Evolutionary conservation across 2,888 invertebrate genomes (phyloP), one percentile per base, ranked within the genome.

Genomic region (Agrilus mali): DNA sequence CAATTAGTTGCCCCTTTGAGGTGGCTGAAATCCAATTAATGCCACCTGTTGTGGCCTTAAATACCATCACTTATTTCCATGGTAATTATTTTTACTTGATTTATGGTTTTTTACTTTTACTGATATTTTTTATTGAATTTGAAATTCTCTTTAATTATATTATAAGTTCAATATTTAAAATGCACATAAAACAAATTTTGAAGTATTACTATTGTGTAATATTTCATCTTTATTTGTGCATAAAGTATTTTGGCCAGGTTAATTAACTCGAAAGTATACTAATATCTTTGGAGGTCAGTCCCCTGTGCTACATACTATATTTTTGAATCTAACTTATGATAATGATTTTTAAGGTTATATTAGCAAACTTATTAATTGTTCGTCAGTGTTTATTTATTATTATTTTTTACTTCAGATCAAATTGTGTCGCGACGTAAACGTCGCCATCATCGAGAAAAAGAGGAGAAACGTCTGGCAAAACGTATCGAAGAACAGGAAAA

Each of bases 1-100:
- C 96, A 0, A 71, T 94, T 7, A 86, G 89, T 46, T 89, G 90
- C 58, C 85, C 86, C 46, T 92, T 93, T 67, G 86, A 90, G 58
- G 77, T 95, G 33, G 89, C 87, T 33, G 96, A 96, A 66, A 74
- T 96, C 45, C 78, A 86, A 45, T 68, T 97, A 40, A 73, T 74
- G 48, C 77, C 81, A 22, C 87, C 88, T 0, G 61, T 78, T 46
- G 73, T 95, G 3, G 78, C 80, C 4, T 63, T 72, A 41, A 75
- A 78, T 40, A 82, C 88, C 35, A 60, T 88, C 20, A 68, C 73
- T 40, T 63, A 68, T 42, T 93, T 88, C 60, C 71, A 74, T 65
- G 82, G 88, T 86, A 63, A 53, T 53, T 50, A n/a, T 35, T 35
- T 15, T 32, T 16, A 14, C 8, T 35, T 27, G 4, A 7, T 32